Evolutionary conservation across 2,888 invertebrate genomes (phyloP), one percentile per base, ranked within the genome.

Genomic region (Euproctis similis): DNA sequence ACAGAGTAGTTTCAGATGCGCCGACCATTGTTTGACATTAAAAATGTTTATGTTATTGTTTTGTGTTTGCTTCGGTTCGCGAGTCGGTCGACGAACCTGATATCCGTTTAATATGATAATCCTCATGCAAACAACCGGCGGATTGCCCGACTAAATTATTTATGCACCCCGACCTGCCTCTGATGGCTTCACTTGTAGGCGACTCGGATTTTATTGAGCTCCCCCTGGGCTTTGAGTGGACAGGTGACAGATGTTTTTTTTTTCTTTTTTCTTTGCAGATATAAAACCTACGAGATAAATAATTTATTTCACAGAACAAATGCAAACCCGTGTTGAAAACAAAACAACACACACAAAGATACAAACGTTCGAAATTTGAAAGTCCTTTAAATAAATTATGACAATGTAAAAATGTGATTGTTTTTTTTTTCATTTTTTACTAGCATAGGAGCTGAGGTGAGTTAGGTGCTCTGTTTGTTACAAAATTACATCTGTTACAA

Each of bases 71-170:
- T 74, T 73, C 64, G 73, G 75, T 78, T 74, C 66, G 57, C 60
- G 48, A 36, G 51, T 47, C 60, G 64, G 66, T 61, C 69, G 62
- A 46, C 60, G 67, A 63, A 67, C 68, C 72, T 74, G 76, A 75
- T 80, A 81, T 80, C 76, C 75, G 78, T 80, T 82, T 84, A 84
- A 82, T 82, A 84, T 84, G 82, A 82, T 84, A 84, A 84, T 84
- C 78, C 74, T 59, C 68, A 78, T 81, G 82, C 82, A 84, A 81
- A 80, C 80, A 78, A 71, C 61, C 74, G 72, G 60, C 63, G 77
- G 77, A 80, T 81, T 74, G 78, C 70, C 73, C 65, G 67, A 62
- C 68, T 68, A 74, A 78, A 81, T 82, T 80, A 82, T 80, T 81
- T 81, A 82, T 82, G 78, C 80, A 78, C 68, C 74, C 77, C 67